Evolutionary conservation across 2,113 vertebrate genomes (phyloP), one percentile per base, ranked within the genome.

Genomic region (Microtus montanus): DNA sequence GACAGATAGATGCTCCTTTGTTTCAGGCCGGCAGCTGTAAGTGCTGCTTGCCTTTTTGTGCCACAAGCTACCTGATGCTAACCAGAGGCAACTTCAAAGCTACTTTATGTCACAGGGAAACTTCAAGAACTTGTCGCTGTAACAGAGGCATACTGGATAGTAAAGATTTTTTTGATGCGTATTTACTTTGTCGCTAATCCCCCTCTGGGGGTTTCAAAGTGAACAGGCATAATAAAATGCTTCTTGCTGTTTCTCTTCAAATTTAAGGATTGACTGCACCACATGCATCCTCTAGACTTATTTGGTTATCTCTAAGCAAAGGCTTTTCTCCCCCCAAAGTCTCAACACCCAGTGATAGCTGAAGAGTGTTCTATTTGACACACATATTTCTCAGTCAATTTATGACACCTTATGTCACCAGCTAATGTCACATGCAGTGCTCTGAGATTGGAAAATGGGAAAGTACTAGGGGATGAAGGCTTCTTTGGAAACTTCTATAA

Each of bases 141-240:
- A 90, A 96, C 11, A 44, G 20, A 30, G 85, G 66, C 35, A 63
- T 86, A 86, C 73, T 94, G 71, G 77, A 83, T 63, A 87, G 89
- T 82, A 61, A 89, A 93, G 49, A 33, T 86, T 70, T 54, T 90
- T 68, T 86, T 35, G 8, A 95, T 96, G 71, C 61, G 22, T 96
- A 79, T 96, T 97, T 96, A 87, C 78, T 95, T 92, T 92, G 90
- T 92, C 1, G 13, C 92, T 96, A 92, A 98, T 95, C 95, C 95
- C 89, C 90, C 75, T 92, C 79, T 54, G 87, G 87, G 95, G 73
- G 33, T 74, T 96, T 95, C 26, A 86, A 95, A 96, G 74, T 82
- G 88, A 96, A 95, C 86, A 92, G 82, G 74, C 90, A 87, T 90
- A 91, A 92, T 96, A 78, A 97, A 96, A 95, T 78, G 52, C 35